Evolutionary conservation across 2,888 invertebrate genomes (phyloP).

Genomic region (Vesta saturnalis): DNA sequence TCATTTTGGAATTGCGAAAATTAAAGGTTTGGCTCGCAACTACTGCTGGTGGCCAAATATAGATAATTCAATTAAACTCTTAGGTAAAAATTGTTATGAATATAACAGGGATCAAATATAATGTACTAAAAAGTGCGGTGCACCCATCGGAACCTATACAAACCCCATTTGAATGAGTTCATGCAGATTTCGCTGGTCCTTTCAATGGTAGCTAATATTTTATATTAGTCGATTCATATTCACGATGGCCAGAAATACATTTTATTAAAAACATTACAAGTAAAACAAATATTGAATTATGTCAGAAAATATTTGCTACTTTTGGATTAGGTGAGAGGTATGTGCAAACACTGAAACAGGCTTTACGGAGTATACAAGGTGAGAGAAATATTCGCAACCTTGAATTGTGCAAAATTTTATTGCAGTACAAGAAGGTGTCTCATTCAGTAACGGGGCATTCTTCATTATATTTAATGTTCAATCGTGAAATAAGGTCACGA

Average conservation of each 20-base stretch:
- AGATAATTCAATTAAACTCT: neutral
- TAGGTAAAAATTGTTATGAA: neutral
- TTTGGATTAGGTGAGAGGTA: constrained; percentile 25
- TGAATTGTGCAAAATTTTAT: neutral
- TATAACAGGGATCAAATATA: constrained; percentile 9
- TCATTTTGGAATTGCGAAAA: constrained; percentile 15
- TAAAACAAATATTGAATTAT: neutral
- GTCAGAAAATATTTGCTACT: constrained; percentile 23
- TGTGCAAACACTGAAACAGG: constrained; percentile 3
- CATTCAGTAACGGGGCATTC: too few species aligned
- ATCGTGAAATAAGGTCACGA: neutral
- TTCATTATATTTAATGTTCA: neutral
- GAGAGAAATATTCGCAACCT: neutral
- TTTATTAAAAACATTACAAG: neutral
- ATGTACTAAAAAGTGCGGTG: neutral
- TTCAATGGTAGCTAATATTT: neutral
- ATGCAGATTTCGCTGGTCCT: constrained; percentile 16
- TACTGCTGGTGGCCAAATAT: constrained; percentile 17
- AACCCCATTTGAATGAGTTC: constrained; percentile 11
- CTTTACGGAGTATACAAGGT: neutral
- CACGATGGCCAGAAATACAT: constrained; percentile 43
- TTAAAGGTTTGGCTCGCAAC: constrained; percentile 8
- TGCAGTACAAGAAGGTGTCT: neutral
- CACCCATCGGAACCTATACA: constrained; percentile 3
- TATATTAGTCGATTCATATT: neutral